These are phyloP conservation scores for Cranoglanis bouderius DNA, from an alignment of 2,113 vertebrate genomes.

Conservation along the genomic window DNA sequence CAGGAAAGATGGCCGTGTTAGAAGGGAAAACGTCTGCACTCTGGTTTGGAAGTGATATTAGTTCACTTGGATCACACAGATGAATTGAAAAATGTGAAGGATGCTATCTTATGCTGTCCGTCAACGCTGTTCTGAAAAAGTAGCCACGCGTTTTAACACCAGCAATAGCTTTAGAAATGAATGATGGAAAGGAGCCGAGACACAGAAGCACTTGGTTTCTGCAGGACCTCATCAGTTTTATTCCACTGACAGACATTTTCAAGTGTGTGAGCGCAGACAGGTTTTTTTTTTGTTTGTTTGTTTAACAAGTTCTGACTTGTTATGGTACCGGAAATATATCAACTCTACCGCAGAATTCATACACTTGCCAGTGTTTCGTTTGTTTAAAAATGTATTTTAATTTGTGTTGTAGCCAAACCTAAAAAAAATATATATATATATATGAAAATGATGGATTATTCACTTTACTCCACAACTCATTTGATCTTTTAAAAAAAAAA, in stretches of 20 bases:
- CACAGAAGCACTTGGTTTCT: no score
- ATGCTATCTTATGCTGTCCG: background rate
- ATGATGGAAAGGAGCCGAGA: background rate
- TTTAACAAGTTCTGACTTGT: background rate
- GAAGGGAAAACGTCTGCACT: background rate
- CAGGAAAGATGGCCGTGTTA: background rate
- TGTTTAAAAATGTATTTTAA: background rate
- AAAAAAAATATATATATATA: background rate
- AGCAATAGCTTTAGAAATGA: background rate
- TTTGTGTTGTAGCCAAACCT: background rate
- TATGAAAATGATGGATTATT: background rate
- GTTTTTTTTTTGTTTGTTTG: background rate
- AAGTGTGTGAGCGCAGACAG: background rate
- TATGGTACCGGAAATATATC: background rate
- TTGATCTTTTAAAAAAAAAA: no score
- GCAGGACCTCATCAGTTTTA: background rate
- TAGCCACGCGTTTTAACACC: background rate
- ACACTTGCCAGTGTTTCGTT: background rate
- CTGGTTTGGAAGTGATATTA: background rate
- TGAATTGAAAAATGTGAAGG: background rate
- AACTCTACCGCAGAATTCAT: background rate
- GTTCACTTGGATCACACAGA: background rate
- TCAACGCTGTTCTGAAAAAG: background rate
- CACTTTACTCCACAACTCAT: background rate
- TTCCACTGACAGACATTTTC: background rate